These are phyloP conservation scores for Labeo calbasu DNA, from an alignment of 2,797 vertebrate genomes.

Conservation along the genomic window DNA sequence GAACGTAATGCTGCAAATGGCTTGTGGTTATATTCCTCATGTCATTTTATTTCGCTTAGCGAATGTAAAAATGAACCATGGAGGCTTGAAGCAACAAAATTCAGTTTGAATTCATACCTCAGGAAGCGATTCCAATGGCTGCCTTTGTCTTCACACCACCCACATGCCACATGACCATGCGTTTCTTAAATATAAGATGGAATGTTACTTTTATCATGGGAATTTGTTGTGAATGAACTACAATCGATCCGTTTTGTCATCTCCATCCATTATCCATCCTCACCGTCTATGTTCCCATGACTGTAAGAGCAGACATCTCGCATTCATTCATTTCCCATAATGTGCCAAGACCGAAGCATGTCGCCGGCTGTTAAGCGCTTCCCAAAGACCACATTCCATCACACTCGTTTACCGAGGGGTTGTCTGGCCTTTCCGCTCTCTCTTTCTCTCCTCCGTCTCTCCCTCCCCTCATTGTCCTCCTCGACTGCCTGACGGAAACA, in stretches of 20 bases:
- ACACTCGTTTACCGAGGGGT: slow-evolving; percentile 18
- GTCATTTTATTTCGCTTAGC: background rate
- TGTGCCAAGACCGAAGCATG: background rate
- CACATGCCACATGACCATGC: slow-evolving; percentile 1
- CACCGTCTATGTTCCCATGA: background rate
- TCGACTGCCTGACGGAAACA: slow-evolving; percentile 53
- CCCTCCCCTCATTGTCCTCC: slow-evolving; percentile 74
- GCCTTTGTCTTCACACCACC: slow-evolving; percentile 37
- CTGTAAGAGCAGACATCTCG: background rate
- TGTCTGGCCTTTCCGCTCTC: slow-evolving; percentile 40
- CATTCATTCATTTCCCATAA: slow-evolving; percentile 7
- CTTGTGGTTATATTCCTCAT: background rate
- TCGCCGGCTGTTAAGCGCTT: background rate
- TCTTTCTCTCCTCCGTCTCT: slow-evolving; percentile 54
- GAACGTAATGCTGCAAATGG: background rate
- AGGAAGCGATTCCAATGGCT: background rate
- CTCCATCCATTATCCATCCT: background rate
- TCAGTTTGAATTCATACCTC: background rate
- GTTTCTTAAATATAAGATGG: slow-evolving; percentile 29
- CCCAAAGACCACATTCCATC: slow-evolving; percentile 46
- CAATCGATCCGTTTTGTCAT: background rate
- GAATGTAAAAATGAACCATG: background rate
- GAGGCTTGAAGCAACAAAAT: background rate
- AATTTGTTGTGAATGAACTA: background rate
- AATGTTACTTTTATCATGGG: background rate